These are phyloP conservation scores for Bugulina stolonifera DNA, from an alignment of 2,888 invertebrate species.

Conservation along the genomic window DNA sequence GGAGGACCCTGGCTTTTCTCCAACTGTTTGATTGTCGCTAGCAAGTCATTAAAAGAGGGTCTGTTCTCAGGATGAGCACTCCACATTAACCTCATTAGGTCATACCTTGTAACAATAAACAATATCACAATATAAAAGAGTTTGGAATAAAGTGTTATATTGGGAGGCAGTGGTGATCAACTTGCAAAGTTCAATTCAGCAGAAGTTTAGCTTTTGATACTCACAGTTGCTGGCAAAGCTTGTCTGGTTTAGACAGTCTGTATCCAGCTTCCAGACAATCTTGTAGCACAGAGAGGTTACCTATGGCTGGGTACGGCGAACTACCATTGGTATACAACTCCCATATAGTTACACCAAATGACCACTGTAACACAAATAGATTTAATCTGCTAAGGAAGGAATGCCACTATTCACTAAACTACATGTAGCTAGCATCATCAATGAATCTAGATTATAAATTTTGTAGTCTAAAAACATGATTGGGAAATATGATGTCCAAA, in stretches of 20 bases:
- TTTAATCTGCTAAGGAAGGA: too few relatives aligned
- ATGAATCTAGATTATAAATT: too few relatives aligned
- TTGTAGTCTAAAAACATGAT: too few relatives aligned
- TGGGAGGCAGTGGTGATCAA: too few relatives aligned
- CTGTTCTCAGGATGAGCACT: not conserved
- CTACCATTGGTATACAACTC: constrained; percentile 12
- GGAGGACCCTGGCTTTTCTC: not conserved
- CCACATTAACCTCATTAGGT: constrained; percentile 23
- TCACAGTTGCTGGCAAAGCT: not conserved
- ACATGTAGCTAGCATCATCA: too few relatives aligned
- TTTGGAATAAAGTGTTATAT: too few relatives aligned
- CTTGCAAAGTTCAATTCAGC: too few relatives aligned
- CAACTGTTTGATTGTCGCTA: not conserved
- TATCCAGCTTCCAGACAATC: constrained; percentile 16
- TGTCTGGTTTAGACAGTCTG: constrained; percentile 22
- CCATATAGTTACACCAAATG: constrained; percentile 22
- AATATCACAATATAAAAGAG: too few relatives aligned
- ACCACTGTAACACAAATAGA: constrained; percentile 8
- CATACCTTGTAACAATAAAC: too few relatives aligned
- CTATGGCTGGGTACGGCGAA: constrained; percentile 16
- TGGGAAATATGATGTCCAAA: too few relatives aligned
- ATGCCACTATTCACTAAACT: too few relatives aligned
- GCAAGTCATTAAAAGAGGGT: not conserved
- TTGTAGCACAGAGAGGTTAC: constrained; percentile 8
- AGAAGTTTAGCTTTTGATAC: not conserved